Evolutionary conservation across 1,140 invertebrate species (phyloP), one percentile per base, ranked within the genome.

Genomic region (Cherax destructor): DNA sequence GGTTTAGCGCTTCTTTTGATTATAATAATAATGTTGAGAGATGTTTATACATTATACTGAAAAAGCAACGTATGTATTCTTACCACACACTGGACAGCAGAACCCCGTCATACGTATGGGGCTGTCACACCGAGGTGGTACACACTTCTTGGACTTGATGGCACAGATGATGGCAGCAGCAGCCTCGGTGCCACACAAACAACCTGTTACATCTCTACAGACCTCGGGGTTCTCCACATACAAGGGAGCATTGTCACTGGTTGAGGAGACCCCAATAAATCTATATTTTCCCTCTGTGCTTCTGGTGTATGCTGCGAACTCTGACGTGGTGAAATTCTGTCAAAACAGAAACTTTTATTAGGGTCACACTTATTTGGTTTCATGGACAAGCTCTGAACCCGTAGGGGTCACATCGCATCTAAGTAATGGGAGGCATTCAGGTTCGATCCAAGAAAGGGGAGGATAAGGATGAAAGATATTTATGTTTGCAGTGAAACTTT

Each of bases 61-160:
- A 56, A 56, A 56, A 5, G 52, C 52, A 9, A 10, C 52, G 52
- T 13, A 13, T 56, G 52, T 18, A 30, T 6, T 21, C 76, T 85
- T 85, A 91, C 89, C 89, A 91, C 89, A 91, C 13, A 91, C 56
- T 30, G 83, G 83, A 50, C 89, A 91, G 80, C 89, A 91, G 49
- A 91, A 91, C 21, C 89, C 89, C 11, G 81, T 85, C 89, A 91
- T 91, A 11, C 80, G 47, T 49, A 79, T 65, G 16, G 89, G 76
- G 11, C 50, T 79, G 41, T 86, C 76, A 18, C 89, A 91, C 5
- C 24, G 83, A 85, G 83, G 83, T 50, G 13, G 41, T n/a, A 56
- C 24, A 80, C 89, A 91, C 72, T 85, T 91, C 11, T 30, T 7
- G 11, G 74, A 65, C 77, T 65, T 86, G 7, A 91, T 91, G 18